A percentile compares a stretch with the other conserved stretches of the same genome.
Conservation (phyloP, 2,888 invertebrate species). For the Fragum whitleyi region DNA sequence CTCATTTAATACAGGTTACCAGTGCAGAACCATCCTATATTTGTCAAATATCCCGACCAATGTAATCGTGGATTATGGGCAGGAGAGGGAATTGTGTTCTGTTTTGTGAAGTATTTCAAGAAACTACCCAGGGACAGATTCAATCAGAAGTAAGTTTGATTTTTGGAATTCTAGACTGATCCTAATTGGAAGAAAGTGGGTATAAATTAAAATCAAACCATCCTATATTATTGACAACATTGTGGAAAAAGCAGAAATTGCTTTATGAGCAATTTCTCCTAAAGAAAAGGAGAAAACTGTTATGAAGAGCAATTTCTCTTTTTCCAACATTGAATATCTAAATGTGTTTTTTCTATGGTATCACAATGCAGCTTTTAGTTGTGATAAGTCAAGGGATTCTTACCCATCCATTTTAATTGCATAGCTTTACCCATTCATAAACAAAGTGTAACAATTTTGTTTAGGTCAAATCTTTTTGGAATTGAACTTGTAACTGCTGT, state of each 20-base stretch:
- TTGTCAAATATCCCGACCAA: slow-evolving; percentile 92
- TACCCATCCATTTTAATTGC: too few relatives aligned
- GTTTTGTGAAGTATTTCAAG: slow-evolving; percentile 87
- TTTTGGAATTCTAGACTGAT: not conserved
- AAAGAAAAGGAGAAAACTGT: not conserved
- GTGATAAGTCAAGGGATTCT: too few relatives aligned
- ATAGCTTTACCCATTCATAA: too few relatives aligned
- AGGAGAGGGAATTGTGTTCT: slow-evolving; percentile 97
- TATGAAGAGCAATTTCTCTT: not conserved
- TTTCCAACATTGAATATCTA: not conserved
- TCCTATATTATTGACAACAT: not conserved
- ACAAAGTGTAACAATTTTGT: too few relatives aligned
- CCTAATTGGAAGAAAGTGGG: not conserved
- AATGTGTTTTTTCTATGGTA: too few relatives aligned
- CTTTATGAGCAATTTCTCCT: slow-evolving; percentile 5
- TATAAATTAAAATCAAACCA: not conserved
- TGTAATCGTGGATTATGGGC: slow-evolving; percentile 96
- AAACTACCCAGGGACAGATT: slow-evolving; percentile 23
- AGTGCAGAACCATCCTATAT: slow-evolving; percentile 87
- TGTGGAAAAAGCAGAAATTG: not conserved
- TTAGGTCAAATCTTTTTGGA: too few relatives aligned
- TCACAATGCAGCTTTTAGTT: too few relatives aligned
- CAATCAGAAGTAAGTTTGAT: slow-evolving; percentile 9
- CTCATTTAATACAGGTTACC: too few relatives aligned
- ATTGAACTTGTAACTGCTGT: too few relatives aligned